Base-by-base conservation (phyloP, 2,888 invertebrate species). In the Pseudococcus longispinus region DNA sequence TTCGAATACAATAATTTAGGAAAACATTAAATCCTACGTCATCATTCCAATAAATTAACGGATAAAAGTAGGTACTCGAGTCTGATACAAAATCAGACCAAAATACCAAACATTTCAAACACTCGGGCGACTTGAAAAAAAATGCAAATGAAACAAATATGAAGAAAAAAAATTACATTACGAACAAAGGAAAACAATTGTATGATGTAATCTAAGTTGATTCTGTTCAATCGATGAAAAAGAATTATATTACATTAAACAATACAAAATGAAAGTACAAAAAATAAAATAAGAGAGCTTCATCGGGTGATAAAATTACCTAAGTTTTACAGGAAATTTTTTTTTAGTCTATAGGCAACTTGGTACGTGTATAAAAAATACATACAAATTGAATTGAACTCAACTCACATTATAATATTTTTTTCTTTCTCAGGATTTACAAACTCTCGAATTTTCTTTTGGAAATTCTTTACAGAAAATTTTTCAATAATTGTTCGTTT, bases 221-320 rank as follows among this genome's bases (percentile, higher is more conserved):
- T 42, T 20, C 37, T 37, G 29, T 80, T 80, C 20, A 80, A 37
- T 13, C 18, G 42, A 15, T 80, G 42, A 42, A 80, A 74, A 42
- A 42, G 26, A 26, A 80, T 29, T 42, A 37, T 42, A 37, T 29
- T 70, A 80, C 42, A 42, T 29, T n/a, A 42, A 23, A 42, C 13
- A 42, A 80, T 80, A 29, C 20, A 80, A 80, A 37, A 80, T 20
- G 42, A 80, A 80, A 80, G 77, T 80, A 80, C 37, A 80, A 80
- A 80, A 80, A 20, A 70, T 80, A 42, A 80, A 80, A 20, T n/a
- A 42, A 80, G 77, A 80, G 77, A 80, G 77, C 77, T 80, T 80
- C n/a, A n/a, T n/a, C 37, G 37, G 77, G 77, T 32, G 23, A 80
- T 80, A 42, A 5, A 80, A 80, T 32, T 74, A 32, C 20, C 11